phyloP scores from a whole-genome alignment of 2,113 vertebrate genomes.

The Psilopsiagon aurifrons region DNA sequence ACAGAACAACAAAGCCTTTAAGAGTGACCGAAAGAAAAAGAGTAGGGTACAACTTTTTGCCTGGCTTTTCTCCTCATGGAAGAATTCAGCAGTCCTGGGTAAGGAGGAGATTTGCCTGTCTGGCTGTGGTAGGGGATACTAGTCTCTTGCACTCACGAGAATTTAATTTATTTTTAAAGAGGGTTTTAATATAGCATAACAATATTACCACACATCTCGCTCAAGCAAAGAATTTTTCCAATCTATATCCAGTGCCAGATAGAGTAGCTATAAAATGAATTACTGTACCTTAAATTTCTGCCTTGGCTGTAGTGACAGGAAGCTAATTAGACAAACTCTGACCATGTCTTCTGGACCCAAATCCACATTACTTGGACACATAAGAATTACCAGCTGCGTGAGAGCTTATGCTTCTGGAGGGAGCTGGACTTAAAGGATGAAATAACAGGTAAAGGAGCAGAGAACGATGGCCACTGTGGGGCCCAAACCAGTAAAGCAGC shows the following conservation, averaged over 20 bases:
- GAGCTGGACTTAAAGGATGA: background rate
- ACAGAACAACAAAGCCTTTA: background rate
- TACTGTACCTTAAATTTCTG: conserved; percentile 55
- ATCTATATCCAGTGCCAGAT: conserved; percentile 64
- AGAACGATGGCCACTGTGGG: background rate
- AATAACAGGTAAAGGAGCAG: background rate
- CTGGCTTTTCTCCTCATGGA: background rate
- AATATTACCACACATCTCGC: conserved; percentile 61
- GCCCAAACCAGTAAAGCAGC: background rate
- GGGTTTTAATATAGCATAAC: conserved; percentile 59
- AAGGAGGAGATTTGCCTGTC: background rate
- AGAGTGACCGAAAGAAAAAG: background rate
- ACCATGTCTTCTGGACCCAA: conserved; percentile 38
- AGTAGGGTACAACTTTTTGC: background rate
- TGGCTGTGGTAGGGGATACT: background rate
- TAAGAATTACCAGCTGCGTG: background rate
- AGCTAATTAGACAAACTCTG: conserved; percentile 67
- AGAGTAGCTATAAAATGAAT: conserved; percentile 65
- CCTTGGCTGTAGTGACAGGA: conserved; percentile 53
- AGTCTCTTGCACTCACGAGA: background rate
- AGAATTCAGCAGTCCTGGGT: background rate
- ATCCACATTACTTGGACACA: background rate
- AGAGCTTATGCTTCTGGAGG: background rate
- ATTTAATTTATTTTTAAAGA: conserved; percentile 61
- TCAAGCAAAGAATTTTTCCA: conserved; percentile 68